A percentile compares a stretch with the other conserved stretches of the same genome.
Evolutionary conservation across 2,113 vertebrate species (phyloP).

Genomic region (Tyrannus savana): DNA sequence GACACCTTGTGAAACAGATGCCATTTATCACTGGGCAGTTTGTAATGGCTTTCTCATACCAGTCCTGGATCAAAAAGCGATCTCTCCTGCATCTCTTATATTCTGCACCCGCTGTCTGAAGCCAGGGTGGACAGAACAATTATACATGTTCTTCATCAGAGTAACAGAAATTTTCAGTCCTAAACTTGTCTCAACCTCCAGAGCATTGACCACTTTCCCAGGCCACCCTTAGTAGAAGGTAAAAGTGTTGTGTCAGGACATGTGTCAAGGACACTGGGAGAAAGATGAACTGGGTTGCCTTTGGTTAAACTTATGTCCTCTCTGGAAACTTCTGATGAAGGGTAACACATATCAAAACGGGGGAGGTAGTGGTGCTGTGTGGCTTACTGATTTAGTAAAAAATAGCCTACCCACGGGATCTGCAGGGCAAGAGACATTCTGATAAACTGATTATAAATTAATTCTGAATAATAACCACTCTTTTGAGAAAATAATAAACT

Average conservation of each 20-base stretch:
- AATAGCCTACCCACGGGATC: background rate
- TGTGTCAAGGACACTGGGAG: background rate
- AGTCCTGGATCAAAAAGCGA: background rate
- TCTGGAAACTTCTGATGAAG: background rate
- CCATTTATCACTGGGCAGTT: background rate
- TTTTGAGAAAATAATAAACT: constrained; percentile 24
- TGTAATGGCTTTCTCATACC: background rate
- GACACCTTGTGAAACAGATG: background rate
- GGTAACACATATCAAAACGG: background rate
- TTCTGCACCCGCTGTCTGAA: background rate
- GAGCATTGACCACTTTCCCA: background rate
- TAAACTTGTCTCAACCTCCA: background rate
- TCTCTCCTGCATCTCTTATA: background rate
- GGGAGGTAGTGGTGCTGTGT: background rate
- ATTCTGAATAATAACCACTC: constrained; percentile 8
- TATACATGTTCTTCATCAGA: background rate
- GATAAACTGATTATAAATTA: constrained; percentile 20
- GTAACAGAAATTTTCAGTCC: background rate
- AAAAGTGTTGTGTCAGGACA: background rate
- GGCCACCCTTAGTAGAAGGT: background rate
- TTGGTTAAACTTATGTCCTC: background rate
- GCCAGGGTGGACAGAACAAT: background rate
- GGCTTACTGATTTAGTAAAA: background rate
- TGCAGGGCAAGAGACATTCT: background rate
- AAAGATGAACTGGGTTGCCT: background rate